Percentiles rank a stretch among this genome's conserved stretches.
Conservation (phyloP, 2,888 invertebrate genomes). For the Melipona beecheii region DNA sequence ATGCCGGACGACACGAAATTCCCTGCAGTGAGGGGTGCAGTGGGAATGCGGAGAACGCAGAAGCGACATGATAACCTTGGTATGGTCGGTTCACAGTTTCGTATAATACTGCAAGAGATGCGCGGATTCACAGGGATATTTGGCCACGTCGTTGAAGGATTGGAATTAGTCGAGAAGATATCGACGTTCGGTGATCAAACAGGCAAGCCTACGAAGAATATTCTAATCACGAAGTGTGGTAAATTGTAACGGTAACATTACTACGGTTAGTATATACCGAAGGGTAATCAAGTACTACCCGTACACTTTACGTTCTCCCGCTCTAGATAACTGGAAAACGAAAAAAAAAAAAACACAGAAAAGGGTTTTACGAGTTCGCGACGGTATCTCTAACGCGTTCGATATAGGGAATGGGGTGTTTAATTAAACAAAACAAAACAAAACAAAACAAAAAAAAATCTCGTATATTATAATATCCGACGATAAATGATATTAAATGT, state of each 20-base stretch:
- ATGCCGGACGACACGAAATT: constrained; percentile 93
- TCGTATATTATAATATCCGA: constrained; percentile 33
- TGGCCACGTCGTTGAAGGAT: constrained; percentile 91
- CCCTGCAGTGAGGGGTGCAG: constrained; percentile 90
- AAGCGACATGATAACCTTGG: constrained; percentile 92
- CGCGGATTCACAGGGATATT: constrained; percentile 93
- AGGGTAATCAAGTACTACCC: constrained; percentile 49
- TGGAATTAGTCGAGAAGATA: constrained; percentile 91
- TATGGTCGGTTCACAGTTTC: constrained; percentile 94
- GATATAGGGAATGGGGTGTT: constrained; percentile 32
- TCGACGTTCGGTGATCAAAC: constrained; percentile 91
- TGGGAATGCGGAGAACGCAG: constrained; percentile 93
- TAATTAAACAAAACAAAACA: neutral
- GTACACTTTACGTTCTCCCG: constrained; percentile 63
- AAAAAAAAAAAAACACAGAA: neutral
- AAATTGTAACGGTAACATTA: constrained; percentile 86
- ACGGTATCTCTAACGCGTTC: constrained; percentile 56
- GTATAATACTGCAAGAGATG: constrained; percentile 92
- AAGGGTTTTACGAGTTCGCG: constrained; percentile 48
- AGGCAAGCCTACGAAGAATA: constrained; percentile 91
- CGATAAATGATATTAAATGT: constrained; percentile 42
- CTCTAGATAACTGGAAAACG: constrained; percentile 59
- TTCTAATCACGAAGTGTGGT: constrained; percentile 91
- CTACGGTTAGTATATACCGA: constrained; percentile 52
- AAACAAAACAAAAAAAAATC: neutral